Base-by-base conservation (phyloP, 2,113 vertebrate species). In the Ceyx margarethae region DNA sequence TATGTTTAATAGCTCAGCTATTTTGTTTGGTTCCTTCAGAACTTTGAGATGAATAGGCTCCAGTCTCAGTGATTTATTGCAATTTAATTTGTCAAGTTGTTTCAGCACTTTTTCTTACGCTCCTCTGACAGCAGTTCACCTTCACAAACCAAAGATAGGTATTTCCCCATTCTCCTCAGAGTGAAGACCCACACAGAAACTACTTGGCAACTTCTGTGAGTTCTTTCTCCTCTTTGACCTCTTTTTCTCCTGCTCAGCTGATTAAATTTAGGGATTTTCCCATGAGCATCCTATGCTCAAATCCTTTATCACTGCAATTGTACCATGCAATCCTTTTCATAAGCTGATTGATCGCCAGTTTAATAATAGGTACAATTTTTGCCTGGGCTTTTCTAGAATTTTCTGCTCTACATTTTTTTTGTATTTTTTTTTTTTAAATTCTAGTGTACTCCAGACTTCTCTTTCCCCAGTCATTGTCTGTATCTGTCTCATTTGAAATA, bases 21-120 rank as follows among this genome's bases (percentile, higher is more conserved):
- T 97, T 95, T 97, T 97, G 95, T 97, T 97, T 96, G 96, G 86
- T 95, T 97, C 95, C 93, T 95, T 95, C 75, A 87, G 96, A 97
- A 97, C 95, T 97, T 90, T 96, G 95, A 96, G 95, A 97, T 95
- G 92, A 94, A 95, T 92, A 91, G 96, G 96, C 93, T 97, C 96
- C 96, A 97, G 95, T 95, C 96, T 87, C 74, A 87, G 72, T 97
- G 97, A 97, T 96, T 97, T 97, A 97, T 96, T 96, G 92, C 97
- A 96, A 96, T 97, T 97, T 97, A 98, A 97, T 97, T 96, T 95
- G 95, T 96, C 95, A 96, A 91, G 96, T 94, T 94, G 94, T 94
- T 96, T 96, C 95, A 96, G 91, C 95, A 95, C 89, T 92, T 96
- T 94, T 96, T 95, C 95, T 93, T 96, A 80, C 0, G 0, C 73